Base-by-base conservation (phyloP, 2,113 vertebrate genomes). In the Dasyurus viverrinus region DNA sequence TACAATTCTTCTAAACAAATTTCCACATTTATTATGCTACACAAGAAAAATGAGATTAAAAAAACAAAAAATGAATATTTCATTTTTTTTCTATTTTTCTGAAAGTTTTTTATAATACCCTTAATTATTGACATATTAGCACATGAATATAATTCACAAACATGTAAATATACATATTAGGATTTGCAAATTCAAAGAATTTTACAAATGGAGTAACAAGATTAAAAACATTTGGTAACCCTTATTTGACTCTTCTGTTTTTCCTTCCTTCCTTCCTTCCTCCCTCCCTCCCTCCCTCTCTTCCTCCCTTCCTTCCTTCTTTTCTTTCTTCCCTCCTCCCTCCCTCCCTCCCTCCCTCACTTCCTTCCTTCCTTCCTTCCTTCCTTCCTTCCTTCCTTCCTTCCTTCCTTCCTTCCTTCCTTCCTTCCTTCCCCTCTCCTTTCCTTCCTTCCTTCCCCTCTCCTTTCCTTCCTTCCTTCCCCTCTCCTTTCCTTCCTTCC, bases 401-500 rank as follows among this genome's bases (percentile, higher is more conserved):
- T 84, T 1, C 53, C 27, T n/a, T 11, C 24, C 11, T 52, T 0
- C 42, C 23, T 54, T 19, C 54, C 23, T 54, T 19, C 22, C 23
- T 42, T 3, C 27, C 3, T 26, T 26, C 42, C 52, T 27, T 52
- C 42, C 27, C 8, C 53, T 46, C 19, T 46, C 6, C 2, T 0
- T 46, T 10, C 23, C 57, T 22, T 1, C 26, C 8, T 47, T 1
- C 27, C 2, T 0, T 8, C 16, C 3, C 5, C 36, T 12, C 7
- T 27, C 5, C 36, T 9, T 0, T 36, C 22, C 46, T 27, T 30
- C 30, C n/a, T 36, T 19, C 27, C n/a, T 27, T 1, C 11, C 9
- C 24, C 8, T 48, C 30, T 11, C 0, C 2, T 0, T 0, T n/a
- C 22, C 0, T 11, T n/a, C 23, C 1, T 0, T 2, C 22, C 47